phyloP scores from a whole-genome alignment of 2,113 vertebrate species.

The Chroicocephalus ridibundus region DNA sequence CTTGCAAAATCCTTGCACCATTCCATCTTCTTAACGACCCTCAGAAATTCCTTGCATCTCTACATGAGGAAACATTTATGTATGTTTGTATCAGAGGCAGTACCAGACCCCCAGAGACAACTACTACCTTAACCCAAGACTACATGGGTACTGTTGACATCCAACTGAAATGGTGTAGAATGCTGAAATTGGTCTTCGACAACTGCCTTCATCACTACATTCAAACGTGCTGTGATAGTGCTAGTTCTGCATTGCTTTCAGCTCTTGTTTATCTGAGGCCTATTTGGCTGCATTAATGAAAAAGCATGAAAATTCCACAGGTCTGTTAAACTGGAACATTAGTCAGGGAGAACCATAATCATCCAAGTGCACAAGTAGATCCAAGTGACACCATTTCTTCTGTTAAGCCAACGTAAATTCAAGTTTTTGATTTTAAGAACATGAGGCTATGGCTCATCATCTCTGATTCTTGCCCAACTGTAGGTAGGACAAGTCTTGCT shows the following conservation, averaged over 20 bases:
- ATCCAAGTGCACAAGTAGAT: neutral
- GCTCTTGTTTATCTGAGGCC: neutral
- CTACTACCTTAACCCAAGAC: neutral
- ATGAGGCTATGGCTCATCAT: neutral
- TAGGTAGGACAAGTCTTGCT: neutral
- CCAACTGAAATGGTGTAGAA: neutral
- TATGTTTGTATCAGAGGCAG: neutral
- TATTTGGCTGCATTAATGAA: neutral
- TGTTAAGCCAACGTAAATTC: neutral
- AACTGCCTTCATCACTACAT: neutral
- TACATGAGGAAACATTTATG: conserved; percentile 40
- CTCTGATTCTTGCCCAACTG: neutral
- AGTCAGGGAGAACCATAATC: neutral
- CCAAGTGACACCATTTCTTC: neutral
- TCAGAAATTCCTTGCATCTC: neutral
- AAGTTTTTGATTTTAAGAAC: neutral
- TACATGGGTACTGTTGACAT: neutral
- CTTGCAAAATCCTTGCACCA: neutral
- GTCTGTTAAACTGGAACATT: neutral
- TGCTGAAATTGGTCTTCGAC: neutral
- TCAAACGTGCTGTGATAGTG: neutral
- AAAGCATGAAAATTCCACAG: neutral
- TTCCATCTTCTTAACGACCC: neutral
- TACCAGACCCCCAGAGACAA: neutral
- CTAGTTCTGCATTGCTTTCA: neutral